These are phyloP conservation scores for Danaus chrysippus DNA, from an alignment of 2,888 invertebrate species.

Conservation along the genomic window DNA sequence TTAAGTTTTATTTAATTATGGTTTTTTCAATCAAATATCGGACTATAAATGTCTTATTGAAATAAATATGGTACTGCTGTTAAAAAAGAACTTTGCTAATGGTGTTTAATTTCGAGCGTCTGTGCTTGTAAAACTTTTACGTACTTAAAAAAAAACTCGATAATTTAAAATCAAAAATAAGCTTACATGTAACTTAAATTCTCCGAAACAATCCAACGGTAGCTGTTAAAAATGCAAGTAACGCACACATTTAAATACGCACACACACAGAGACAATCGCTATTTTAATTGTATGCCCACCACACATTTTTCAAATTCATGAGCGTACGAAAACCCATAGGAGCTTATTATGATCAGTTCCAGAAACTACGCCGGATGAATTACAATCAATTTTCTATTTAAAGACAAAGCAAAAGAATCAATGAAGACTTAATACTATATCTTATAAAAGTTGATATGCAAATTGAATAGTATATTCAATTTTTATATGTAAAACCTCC, in stretches of 20 bases:
- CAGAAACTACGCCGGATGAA: not conserved
- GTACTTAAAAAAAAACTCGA: not conserved
- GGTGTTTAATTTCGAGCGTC: too few species aligned
- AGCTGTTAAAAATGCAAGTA: not conserved
- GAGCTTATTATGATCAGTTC: not conserved
- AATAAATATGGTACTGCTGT: too few species aligned
- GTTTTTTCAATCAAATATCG: too few species aligned
- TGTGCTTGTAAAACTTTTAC: too few species aligned
- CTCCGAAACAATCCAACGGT: not conserved
- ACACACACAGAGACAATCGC: not conserved
- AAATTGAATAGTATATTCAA: too few species aligned
- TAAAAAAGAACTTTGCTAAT: too few species aligned
- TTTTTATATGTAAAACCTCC: too few species aligned
- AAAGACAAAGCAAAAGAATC: not conserved
- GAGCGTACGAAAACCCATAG: not conserved
- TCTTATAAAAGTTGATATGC: not conserved
- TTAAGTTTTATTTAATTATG: not conserved
- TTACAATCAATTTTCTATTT: not conserved
- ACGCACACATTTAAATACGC: not conserved
- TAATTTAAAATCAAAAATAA: not conserved
- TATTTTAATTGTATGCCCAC: not conserved
- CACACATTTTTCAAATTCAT: slow-evolving; percentile 7
- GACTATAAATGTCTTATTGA: too few species aligned
- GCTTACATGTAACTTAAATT: not conserved
- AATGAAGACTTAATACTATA: not conserved